Evolutionary conservation across 2,113 vertebrate species (phyloP), one percentile per base, ranked within the genome.

Genomic region (Colinus virginianus): DNA sequence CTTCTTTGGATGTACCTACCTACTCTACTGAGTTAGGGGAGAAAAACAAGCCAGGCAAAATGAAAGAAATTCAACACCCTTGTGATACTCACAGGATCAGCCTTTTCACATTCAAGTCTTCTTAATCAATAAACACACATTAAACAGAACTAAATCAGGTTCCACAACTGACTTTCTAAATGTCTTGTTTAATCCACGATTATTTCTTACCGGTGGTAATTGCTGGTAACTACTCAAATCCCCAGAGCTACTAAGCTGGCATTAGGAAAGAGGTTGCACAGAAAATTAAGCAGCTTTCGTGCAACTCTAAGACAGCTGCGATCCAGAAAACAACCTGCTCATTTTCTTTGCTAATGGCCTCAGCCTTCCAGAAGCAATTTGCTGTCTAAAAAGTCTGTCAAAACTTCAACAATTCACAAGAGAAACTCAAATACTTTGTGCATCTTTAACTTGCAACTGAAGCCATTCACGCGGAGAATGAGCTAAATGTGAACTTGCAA

Each of bases 251-350:
- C 75, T 87, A 85, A 94, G 68, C 59, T 83, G 40, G 32, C 83
- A 70, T 87, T 83, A 96, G 38, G 59, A n/a, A 74, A 81, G 71
- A 70, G 51, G 55, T 38, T 61, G 49, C 51, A 82, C 51, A 80
- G 51, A 92, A 93, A 78, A 92, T 64, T 70, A 92, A 83, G 75
- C 53, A 51, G 78, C 90, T 90, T 93, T 87, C 45, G 14, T 67
- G 14, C 36, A 59, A 53, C 63, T 74, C 55, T 74, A 59, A 82
- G 49, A 74, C 64, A 90, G 46, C 36, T 12, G 0, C 6, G 36
- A 64, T 64, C 46, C 68, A 83, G 76, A 77, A 92, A 93, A 38
- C 67, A 72, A 74, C 42, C 77, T 46, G 36, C 12, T 78, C 38
- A 46, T 72, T 93, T 93, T 77, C 76, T 61, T 56, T 69, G 51